Evolutionary conservation across 2,888 invertebrate species (phyloP), one percentile per base, ranked within the genome.

Genomic region (Drosophila buzzatii): DNA sequence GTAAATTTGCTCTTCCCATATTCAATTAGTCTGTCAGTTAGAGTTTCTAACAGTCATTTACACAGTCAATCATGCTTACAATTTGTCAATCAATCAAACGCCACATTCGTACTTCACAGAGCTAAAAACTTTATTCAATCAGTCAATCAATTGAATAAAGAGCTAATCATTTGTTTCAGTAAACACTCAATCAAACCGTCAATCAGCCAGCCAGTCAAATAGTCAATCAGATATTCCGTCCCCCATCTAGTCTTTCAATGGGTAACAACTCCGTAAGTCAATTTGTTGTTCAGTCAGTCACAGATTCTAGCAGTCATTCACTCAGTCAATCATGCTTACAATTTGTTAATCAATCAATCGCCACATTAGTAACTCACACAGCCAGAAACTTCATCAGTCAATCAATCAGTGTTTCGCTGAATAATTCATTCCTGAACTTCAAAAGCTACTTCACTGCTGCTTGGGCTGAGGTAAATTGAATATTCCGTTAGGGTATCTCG

Each of bases 401-500:
- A 52, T 49, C 49, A 49, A 10, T 33, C 35, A 20, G 9, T 1
- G 16, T 27, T 23, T 35, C 18, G 3, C 0, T 51, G 12, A 14
- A 14, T 7, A 18, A 14, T n/a, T 9, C 14, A 35, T 12, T 18
- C 14, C 10, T 14, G 7, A 8, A 33, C 6, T 33, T 23, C 6
- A 12, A 44, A 23, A 45, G 23, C 2, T 23, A 4, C 23, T 23
- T 33, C 9, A 18, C 49, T 18, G 27, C 7, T 3, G 8, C 47
- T 9, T n/a, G 0, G 20, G 3, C 20, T 20, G 2, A 51, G 4
- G 20, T 14, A 7, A n/a, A 31, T 41, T 18, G 0, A 49, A 33
- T n/a, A 42, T 12, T n/a, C 7, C 7, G 8, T 2, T 16, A 65
- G 61, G 49, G 55, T 47, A 66, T 51, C n/a, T 27, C 27, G 27